phyloP scores from a whole-genome alignment of 2,113 vertebrate genomes.

The Syrmaticus mikado region DNA sequence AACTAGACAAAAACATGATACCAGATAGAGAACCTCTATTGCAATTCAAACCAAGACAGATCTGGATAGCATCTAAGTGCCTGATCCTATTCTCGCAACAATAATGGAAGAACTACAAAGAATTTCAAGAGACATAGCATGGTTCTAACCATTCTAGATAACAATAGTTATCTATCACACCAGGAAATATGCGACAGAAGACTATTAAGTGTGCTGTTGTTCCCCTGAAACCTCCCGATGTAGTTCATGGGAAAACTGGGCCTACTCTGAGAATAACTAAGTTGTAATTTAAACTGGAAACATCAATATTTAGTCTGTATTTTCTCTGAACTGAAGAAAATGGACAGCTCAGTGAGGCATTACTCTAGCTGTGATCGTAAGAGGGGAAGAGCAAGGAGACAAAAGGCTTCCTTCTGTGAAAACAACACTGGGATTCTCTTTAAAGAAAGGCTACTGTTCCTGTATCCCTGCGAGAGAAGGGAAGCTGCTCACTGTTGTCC shows the following conservation, averaged over 20 bases:
- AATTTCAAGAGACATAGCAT: neutral
- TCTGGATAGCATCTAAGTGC: neutral
- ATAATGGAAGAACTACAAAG: neutral
- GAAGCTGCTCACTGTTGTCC: neutral
- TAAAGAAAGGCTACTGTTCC: neutral
- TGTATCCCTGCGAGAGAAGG: neutral
- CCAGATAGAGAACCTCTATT: neutral
- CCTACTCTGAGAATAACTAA: neutral
- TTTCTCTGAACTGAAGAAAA: neutral
- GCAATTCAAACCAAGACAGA: neutral
- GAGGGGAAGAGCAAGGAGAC: neutral
- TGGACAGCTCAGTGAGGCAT: rapidly evolving
- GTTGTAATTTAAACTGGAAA: neutral
- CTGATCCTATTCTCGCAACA: neutral
- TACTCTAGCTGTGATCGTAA: neutral
- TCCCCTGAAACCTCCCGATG: neutral
- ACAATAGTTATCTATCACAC: neutral
- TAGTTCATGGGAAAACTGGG: neutral
- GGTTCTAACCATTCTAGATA: neutral
- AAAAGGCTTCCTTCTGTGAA: neutral
- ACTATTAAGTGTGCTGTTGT: neutral
- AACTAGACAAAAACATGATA: neutral
- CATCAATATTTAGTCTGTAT: neutral
- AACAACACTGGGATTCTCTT: neutral
- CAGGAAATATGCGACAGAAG: neutral